A percentile compares a stretch with the other conserved stretches of the same genome.
phyloP scores from a whole-genome alignment of 1,140 invertebrate genomes.

The Ceratosolen solmsi region DNA sequence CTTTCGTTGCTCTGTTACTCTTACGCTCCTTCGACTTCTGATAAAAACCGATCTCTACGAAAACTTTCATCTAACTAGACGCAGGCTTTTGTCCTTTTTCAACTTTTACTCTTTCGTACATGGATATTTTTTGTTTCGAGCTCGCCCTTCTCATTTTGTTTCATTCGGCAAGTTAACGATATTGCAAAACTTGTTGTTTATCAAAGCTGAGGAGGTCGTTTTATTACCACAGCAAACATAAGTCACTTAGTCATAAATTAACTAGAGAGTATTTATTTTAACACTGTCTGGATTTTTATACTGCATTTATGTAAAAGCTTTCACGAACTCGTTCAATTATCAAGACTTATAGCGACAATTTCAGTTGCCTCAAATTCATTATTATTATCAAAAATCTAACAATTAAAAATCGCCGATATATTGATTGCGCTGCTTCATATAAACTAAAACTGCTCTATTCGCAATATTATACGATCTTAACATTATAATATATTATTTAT shows the following conservation, averaged over 20 bases:
- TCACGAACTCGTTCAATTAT: not conserved
- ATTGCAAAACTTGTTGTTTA: not conserved
- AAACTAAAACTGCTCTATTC: too few relatives aligned
- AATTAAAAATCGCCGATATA: too few relatives aligned
- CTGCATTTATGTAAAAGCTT: not conserved
- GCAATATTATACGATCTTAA: too few relatives aligned
- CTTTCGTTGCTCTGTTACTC: too few relatives aligned
- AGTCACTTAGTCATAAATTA: not conserved
- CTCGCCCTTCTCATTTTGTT: not conserved
- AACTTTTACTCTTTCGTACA: not conserved
- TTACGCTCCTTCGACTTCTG: not conserved
- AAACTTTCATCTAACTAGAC: conserved; percentile 29
- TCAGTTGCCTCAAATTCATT: too few relatives aligned
- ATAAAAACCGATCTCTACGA: not conserved
- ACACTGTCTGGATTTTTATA: not conserved
- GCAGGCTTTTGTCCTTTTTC: not conserved
- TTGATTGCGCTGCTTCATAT: too few relatives aligned
- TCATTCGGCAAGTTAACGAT: not conserved
- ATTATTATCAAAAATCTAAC: too few relatives aligned
- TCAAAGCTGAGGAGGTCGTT: not conserved
- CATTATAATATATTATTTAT: too few relatives aligned
- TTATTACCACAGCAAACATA: not conserved
- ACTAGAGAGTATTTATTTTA: not conserved
- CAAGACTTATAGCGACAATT: too few relatives aligned
- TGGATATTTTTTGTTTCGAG: not conserved